Percentiles rank a stretch among this genome's conserved stretches.
These are phyloP conservation scores for Crematogaster levior DNA, from an alignment of 2,888 invertebrate genomes.

Conservation along the genomic window DNA sequence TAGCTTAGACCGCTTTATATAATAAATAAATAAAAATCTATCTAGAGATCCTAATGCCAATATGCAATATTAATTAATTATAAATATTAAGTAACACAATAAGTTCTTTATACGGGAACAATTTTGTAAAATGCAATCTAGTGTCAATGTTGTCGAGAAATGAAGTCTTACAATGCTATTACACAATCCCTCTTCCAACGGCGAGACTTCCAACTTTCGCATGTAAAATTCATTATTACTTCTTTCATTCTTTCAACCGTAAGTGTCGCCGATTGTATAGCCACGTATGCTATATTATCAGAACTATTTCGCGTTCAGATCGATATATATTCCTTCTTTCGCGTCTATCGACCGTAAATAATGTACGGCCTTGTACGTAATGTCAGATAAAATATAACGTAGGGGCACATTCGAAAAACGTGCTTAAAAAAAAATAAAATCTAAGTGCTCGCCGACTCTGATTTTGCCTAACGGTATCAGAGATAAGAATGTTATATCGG, in stretches of 20 bases:
- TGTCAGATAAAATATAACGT: neutral
- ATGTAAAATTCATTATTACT: conserved; percentile 4
- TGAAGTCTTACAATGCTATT: neutral
- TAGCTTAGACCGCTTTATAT: neutral
- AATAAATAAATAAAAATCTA: conserved; percentile 7
- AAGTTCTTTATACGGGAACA: neutral
- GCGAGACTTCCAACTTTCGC: conserved; percentile 7
- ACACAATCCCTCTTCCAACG: conserved; percentile 2
- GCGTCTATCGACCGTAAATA: conserved; percentile 45
- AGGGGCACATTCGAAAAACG: conserved; percentile 20
- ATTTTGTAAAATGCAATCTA: neutral
- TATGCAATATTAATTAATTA: neutral
- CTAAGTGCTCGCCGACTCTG: conserved; percentile 48
- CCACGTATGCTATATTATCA: conserved; percentile 32
- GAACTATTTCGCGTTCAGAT: conserved; percentile 38
- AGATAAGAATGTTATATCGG: conserved; percentile 9
- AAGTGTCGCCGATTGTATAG: conserved; percentile 7
- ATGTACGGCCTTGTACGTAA: conserved; percentile 14
- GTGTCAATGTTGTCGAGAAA: neutral
- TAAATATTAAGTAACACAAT: neutral
- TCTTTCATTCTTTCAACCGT: neutral
- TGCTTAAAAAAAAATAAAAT: conserved; percentile 50
- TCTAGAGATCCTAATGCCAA: neutral
- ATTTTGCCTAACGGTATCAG: conserved; percentile 62
- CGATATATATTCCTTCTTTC: conserved; percentile 36